Base-by-base conservation (phyloP, 2,888 invertebrate genomes). In the Apotomis capreana region DNA sequence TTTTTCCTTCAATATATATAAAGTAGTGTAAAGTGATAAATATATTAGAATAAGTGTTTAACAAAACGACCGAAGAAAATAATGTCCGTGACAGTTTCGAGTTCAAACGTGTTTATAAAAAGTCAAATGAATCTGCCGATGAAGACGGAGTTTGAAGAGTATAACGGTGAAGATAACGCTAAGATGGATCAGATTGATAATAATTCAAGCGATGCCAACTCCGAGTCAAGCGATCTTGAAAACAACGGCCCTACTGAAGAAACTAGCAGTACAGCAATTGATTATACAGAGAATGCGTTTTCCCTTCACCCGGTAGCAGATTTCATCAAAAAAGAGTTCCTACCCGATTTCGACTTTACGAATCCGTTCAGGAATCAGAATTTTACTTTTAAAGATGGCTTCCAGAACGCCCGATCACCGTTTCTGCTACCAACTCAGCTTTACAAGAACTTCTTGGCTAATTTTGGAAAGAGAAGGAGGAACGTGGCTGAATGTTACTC, bases 361-460 rank as follows among this genome's bases (percentile, higher is more conserved):
- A 93, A 92, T 80, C 90, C 92, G 1, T 92, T 93, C 80, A 82
- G 92, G 75, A 90, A 87, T 75, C 92, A 92, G 69, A 90, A 86
- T 78, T 77, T 92, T 15, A 78, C 81, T 0, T 93, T 92, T 64
- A 93, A 93, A 75, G 89, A 92, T 83, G 86, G 88, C 0, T 89
- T 91, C 68, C 88, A 89, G 69, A 89, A 84, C 73, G 74, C 82
- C 0, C 80, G 89, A 67, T 88, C 94, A 0, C 94, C 94, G 13
- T 96, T 96, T 80, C 87, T 97, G 67, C 90, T 97, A 75, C 96
- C 96, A 9, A 95, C 96, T 70, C 96, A 97, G 83, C 92, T 97
- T 79, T 97, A 97, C 84, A 97, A 97, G 88, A 97, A 95, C 80
- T 94, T 97, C 75, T 89, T 97, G 82, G 96, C 96, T 10, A 96